phyloP scores from a whole-genome alignment of 2,113 vertebrate genomes.

The Martes martes region DNA sequence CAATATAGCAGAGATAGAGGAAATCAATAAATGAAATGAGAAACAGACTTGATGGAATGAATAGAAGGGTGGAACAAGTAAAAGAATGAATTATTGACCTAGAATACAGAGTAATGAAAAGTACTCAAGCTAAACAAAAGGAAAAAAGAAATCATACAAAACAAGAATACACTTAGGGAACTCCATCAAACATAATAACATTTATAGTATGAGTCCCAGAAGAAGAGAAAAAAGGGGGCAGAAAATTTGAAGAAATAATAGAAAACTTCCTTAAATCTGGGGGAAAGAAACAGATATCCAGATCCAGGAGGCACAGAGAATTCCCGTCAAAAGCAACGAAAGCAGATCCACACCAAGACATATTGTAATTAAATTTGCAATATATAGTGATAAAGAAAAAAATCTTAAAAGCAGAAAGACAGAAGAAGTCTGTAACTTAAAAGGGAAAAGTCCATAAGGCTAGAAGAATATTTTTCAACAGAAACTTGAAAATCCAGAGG shows the following conservation, averaged over 20 bases:
- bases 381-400: not conserved
- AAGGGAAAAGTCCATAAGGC: not conserved
- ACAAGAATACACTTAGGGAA: not conserved
- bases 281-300: not conserved
- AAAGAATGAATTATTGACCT: not conserved
- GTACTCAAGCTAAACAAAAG: not conserved
- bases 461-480: not conserved
- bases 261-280: not conserved
- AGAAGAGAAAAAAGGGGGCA: not conserved
- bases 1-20: not conserved
- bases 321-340: not conserved
- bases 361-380: not conserved
- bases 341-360: not conserved
- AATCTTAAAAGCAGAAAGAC: not conserved
- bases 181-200: not conserved
- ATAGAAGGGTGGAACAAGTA: not conserved
- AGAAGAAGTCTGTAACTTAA: not conserved
- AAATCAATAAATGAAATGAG: not conserved
- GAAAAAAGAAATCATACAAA: not conserved
- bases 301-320: not conserved
- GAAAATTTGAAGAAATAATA: not conserved
- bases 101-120: not conserved
- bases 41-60: not conserved
- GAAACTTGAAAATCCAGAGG: not conserved
- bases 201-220: not conserved